These are phyloP conservation scores for Helogale parvula DNA, from an alignment of 2,113 vertebrate species.

Conservation along the genomic window DNA sequence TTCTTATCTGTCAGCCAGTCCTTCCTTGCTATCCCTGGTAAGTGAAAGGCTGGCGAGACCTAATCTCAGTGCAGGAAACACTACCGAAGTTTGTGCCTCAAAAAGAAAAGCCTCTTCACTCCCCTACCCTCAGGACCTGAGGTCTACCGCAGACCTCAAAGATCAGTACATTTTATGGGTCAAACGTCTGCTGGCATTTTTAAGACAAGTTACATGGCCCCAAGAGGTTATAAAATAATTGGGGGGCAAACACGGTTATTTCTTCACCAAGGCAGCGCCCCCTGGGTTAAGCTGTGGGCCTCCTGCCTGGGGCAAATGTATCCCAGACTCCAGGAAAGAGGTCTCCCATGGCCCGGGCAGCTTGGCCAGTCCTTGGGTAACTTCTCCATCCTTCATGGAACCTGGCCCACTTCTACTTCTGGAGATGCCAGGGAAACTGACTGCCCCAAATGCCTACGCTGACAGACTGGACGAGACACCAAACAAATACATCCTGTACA, in stretches of 20 bases:
- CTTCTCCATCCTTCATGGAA: neutral
- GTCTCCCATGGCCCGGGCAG: neutral
- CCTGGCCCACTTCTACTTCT: neutral
- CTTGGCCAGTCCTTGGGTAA: neutral
- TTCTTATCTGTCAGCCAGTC: neutral
- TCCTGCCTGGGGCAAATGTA: neutral
- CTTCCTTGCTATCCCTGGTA: neutral
- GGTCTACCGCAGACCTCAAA: neutral
- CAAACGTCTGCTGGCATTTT: neutral
- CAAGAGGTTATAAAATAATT: neutral
- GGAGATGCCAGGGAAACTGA: constrained; percentile 1
- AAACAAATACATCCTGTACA: neutral
- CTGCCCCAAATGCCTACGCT: neutral
- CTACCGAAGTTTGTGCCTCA: neutral
- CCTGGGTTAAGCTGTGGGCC: neutral
- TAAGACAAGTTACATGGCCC: neutral
- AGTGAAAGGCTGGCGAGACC: neutral
- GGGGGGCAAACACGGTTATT: neutral
- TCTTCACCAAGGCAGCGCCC: neutral
- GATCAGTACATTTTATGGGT: neutral
- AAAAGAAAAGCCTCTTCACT: neutral
- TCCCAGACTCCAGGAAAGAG: neutral
- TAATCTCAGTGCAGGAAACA: neutral
- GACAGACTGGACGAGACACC: neutral
- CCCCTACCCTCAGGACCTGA: neutral